Evolutionary conservation across 2,113 vertebrate species (phyloP).

Genomic region (Laticauda laticaudata): DNA sequence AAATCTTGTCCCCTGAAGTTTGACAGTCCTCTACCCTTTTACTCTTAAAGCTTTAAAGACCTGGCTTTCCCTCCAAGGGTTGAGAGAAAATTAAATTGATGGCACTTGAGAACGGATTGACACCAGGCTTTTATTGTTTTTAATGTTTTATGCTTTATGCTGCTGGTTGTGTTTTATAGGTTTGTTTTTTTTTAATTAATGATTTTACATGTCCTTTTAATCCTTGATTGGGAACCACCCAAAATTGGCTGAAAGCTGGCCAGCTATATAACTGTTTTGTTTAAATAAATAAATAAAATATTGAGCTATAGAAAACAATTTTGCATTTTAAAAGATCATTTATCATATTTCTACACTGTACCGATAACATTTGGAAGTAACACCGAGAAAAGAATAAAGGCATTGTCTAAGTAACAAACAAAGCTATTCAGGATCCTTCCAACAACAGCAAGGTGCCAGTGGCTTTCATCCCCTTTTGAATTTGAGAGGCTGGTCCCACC

Average conservation of each 20-base stretch:
- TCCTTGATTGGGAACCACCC: background rate
- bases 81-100: background rate
- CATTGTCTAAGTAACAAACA: background rate
- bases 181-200: background rate
- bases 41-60: background rate
- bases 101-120: background rate
- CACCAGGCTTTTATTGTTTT: background rate
- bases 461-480: constrained; percentile 1
- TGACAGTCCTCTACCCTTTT: background rate
- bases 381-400: background rate
- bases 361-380: background rate
- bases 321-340: constrained; percentile 3
- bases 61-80: background rate
- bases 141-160: background rate
- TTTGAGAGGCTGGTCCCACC: background rate
- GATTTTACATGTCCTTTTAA: background rate
- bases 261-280: background rate
- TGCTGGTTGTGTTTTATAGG: background rate
- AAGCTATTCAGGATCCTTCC: background rate
- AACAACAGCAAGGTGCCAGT: constrained; percentile 9
- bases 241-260: background rate
- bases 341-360: background rate
- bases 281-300: background rate
- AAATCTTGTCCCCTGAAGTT: background rate
- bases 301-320: background rate